Base-by-base conservation (phyloP, 2,113 vertebrate species). In the Esox niger region DNA sequence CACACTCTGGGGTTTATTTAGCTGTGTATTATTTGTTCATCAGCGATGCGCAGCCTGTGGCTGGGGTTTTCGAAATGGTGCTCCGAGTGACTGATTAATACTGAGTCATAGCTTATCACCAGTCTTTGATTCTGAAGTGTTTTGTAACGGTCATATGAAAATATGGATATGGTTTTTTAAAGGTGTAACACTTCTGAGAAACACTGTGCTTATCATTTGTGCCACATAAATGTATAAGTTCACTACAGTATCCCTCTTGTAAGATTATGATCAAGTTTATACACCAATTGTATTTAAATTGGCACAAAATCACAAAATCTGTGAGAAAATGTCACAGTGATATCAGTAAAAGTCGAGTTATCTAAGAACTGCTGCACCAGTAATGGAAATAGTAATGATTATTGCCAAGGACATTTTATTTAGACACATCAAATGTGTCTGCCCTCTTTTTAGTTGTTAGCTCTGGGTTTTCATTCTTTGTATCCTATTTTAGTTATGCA, bases 371-470 rank as follows among this genome's bases (percentile, higher is more conserved):
- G 77, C 71, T 15, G 43, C 55, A 61, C 43, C 47, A 52, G 47
- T 15, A 17, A 61, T 58, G 62, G 38, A 43, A 43, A 17, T 17
- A 43, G 38, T 17, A 75, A 69, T 1, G 66, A 62, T 52, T 74
- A 57, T 71, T 77, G 69, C 32, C 43, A 68, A 67, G 68, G 25
- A 66, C 68, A 61, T 26, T 60, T 81, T 72, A 74, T 71, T 56
- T 64, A 64, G 67, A 57, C 66, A 64, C 23, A 62, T 69, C 47
- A 66, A 79, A 67, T 55, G 4, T 43, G 64, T 55, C 74, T 84
- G 73, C 64, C 81, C 66, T 84, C 71, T 64, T 88, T 84, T 80
- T 68, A 73, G 74, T 74, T 78, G 52, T 73, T 79, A 76, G 70
- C 66, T 79, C 72, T 29, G 71, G 75, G 67, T 83, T 82, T 70